Percentiles rank a stretch among this genome's conserved stretches.
phyloP scores from a whole-genome alignment of 2,888 invertebrate genomes.

The Myopa tessellatipennis region DNA sequence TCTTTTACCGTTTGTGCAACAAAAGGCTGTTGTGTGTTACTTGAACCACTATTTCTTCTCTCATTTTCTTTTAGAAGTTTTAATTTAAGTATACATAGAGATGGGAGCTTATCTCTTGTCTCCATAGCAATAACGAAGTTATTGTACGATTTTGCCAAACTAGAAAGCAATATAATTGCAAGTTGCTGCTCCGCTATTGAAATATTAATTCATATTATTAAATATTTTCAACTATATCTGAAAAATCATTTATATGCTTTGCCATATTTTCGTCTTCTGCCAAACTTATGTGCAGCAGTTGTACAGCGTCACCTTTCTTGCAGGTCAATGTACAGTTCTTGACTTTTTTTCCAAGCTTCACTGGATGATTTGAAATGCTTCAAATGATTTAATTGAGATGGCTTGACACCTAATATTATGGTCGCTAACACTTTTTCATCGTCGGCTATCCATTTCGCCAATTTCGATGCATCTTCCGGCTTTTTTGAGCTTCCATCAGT shows the following conservation, averaged over 20 bases:
- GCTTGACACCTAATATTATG: slow-evolving; percentile 14
- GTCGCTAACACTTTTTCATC: slow-evolving; percentile 10
- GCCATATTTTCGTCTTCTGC: slow-evolving; percentile 17
- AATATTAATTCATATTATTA: neutral
- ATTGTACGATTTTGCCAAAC: neutral
- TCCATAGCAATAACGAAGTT: neutral
- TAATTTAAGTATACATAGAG: too few relatives aligned
- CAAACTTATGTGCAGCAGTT: slow-evolving; percentile 34
- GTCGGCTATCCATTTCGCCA: slow-evolving; percentile 6
- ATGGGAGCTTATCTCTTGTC: too few relatives aligned
- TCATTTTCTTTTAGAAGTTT: too few relatives aligned
- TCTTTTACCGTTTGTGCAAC: too few relatives aligned
- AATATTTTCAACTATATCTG: slow-evolving; percentile 17
- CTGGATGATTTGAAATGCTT: slow-evolving; percentile 1
- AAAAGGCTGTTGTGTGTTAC: too few relatives aligned
- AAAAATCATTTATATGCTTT: slow-evolving; percentile 28
- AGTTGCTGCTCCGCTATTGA: neutral
- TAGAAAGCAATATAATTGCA: neutral
- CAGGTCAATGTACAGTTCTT: slow-evolving; percentile 21
- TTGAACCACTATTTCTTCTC: too few relatives aligned
- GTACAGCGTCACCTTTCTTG: neutral
- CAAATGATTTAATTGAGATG: slow-evolving; percentile 21
- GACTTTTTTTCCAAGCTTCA: neutral
- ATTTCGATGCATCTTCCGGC: too few relatives aligned
- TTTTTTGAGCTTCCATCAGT: too few relatives aligned